Evolutionary conservation across 2,113 vertebrate species (phyloP), one percentile per base, ranked within the genome.

Genomic region (Amazona vittata): DNA sequence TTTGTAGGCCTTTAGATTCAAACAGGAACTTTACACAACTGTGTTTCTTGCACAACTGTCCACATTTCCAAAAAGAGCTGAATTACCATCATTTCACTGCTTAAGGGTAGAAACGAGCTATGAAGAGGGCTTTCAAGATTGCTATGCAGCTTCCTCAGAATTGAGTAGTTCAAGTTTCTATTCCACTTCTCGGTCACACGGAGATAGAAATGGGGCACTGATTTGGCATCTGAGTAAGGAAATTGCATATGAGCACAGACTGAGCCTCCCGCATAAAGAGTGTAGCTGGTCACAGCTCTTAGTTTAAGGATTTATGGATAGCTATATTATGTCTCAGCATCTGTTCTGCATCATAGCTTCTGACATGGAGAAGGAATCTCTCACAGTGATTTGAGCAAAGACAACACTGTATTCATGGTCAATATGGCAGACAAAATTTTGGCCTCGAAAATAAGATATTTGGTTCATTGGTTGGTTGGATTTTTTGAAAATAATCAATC

Each of bases 341-440:
- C 90, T 94, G 94, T 93, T 97, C 67, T 97, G n/a, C 82, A 88
- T 95, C 84, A 83, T 55, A 69, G 6, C 10, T 77, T 92, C 53
- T 85, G 71, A 80, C 53, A 70, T 9, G 25, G 28, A 87, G 59
- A 92, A 87, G 16, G 29, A 88, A 70, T 67, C 63, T 93, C 80
- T 50, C 85, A 85, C 76, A 90, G 79, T 41, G 46, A 55, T 86
- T 74, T 81, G 29, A 84, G 41, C 37, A 80, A 95, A 90, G 82
- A 80, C 35, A 89, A 77, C 49, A n/a, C 47, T 79, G 39, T 39
- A 68, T 89, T 94, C 89, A 90, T 39, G 64, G 63, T 57, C 43
- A 80, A 43, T 29, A 80, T 21, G n/a, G 59, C 25, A 96, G 71
- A 83, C 9, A 69, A 92, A 85, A 79, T 63, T 65, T 85, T 94